Evolutionary conservation across 2,888 invertebrate genomes (phyloP), one percentile per base, ranked within the genome.

Genomic region (Troglohyphantes excavatus): DNA sequence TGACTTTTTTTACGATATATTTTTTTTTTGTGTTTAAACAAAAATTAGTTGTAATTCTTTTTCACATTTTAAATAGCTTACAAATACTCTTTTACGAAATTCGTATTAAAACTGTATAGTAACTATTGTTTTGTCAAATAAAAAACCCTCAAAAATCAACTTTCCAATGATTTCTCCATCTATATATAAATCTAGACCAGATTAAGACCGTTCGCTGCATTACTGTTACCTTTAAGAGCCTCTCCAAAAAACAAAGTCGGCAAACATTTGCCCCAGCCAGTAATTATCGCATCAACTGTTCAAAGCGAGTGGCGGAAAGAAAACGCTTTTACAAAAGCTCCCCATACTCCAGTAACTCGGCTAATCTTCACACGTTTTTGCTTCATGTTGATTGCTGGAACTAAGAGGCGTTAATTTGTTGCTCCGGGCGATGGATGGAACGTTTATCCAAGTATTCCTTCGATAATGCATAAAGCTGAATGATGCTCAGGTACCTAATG

Each of bases 371-470:
- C 46, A n/a, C 17, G 19, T 59, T 65, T 23, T 73, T 43, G 46
- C n/a, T 61, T 46, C 72, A 29, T 26, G 17, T 26, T 23, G 43
- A 81, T 23, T 70, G 65, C 73, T 75, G 83, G 83, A 83, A 83
- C 83, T 83, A 83, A 83, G 72, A 72, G 83, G 83, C 65, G 73
- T 73, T 83, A 83, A 83, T 83, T 73, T 83, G 33, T 73, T 27
- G 26, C 43, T 53, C 2, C 63, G 26, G 59, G 75, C 59, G 7
- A 21, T 13, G 46, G n/a, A 72, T 72, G 17, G 11, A 9, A 33
- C 26, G n/a, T 68, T 33, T 68, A 33, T 17, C 5, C 6, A n/a
- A 33, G 33, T 3, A 17, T 26, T 33, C 7, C 13, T 43, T 39
- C 17, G 21, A 33, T 5, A 43, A 33, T 33, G 9, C n/a, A n/a